Evolutionary conservation across 2,797 vertebrate species (phyloP), one percentile per base, ranked within the genome.

Genomic region (Thripadectes ignobilis): DNA sequence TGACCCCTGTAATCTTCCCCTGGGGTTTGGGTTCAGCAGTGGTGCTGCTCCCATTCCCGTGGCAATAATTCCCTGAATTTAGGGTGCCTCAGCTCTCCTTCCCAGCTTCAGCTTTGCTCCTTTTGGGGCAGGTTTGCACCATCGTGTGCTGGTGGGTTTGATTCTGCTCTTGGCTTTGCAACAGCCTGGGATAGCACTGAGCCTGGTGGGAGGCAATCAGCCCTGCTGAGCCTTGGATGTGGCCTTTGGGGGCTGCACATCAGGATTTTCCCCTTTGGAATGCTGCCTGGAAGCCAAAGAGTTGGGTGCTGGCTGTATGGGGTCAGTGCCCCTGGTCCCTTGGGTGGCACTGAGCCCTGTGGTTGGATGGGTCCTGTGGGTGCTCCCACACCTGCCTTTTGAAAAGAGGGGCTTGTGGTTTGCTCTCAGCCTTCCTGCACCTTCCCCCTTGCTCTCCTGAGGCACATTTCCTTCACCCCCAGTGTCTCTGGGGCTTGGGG

Each of bases 401-500:
- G 21, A 32, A 77, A 52, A 21, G 2, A 27, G 9, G 10, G 52
- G 43, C 24, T 78, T 4, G 4, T 29, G 18, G 17, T 38, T 57
- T 75, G 23, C 24, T 46, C 17, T 46, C 38, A 66, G 30, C n/a
- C 32, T 61, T 18, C 17, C 41, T 1, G 0, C 7, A 36, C 43
- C 7, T 21, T 81, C 15, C 19, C 7, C 13, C 13, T n/a, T 45
- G 51, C n/a, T 83, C 43, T 78, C 43, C 43, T 1, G 10, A 51
- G 48, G n/a, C 8, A 12, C 17, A 19, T 73, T 85, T 69, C 63
- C n/a, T 62, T 49, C 32, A 7, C 1, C 49, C 10, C 34, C 21
- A 20, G 16, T 0, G 0, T 34, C 36, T 2, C 5, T 8, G 13
- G 34, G 13, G 9, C 26, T 69, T 45, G 9, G 43, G 15, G 67